phyloP scores from a whole-genome alignment of 2,113 vertebrate species.

The Tragelaphus strepsiceros region DNA sequence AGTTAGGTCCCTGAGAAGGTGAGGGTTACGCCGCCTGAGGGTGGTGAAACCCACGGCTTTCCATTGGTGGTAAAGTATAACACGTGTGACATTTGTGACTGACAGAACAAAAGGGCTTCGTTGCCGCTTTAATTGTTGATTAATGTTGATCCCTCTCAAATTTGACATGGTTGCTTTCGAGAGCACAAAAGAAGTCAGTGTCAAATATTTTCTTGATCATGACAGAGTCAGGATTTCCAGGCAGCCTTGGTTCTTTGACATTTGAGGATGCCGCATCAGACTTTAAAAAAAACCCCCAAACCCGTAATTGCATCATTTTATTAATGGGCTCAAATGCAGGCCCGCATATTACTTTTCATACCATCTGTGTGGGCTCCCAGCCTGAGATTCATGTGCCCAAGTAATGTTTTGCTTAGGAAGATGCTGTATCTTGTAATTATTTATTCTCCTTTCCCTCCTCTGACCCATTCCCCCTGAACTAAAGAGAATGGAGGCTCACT shows the following conservation, averaged over 20 bases:
- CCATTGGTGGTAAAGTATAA: background rate
- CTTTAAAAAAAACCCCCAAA: background rate
- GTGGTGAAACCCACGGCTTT: background rate
- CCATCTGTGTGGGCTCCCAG: background rate
- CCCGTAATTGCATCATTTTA: background rate
- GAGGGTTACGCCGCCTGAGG: background rate
- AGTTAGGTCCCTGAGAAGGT: background rate
- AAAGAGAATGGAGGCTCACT: background rate
- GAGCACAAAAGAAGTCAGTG: conserved; percentile 52
- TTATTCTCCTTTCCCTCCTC: background rate
- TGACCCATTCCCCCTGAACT: background rate
- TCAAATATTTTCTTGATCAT: conserved; percentile 46
- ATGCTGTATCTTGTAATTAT: background rate
- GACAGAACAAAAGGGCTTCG: conserved; percentile 56
- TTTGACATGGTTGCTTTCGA: conserved; percentile 46
- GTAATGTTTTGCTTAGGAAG: background rate
- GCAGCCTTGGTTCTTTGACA: conserved; percentile 17
- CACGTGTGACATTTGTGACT: background rate
- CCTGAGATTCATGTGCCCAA: background rate
- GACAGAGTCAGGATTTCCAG: conserved; percentile 33
- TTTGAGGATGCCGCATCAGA: background rate
- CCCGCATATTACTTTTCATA: background rate
- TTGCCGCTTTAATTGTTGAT: conserved; percentile 52
- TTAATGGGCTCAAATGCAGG: conserved; percentile 1
- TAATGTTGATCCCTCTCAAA: conserved; percentile 41